These are phyloP conservation scores for Daubentonia madagascariensis DNA, from an alignment of 2,113 vertebrate genomes.

Conservation along the genomic window DNA sequence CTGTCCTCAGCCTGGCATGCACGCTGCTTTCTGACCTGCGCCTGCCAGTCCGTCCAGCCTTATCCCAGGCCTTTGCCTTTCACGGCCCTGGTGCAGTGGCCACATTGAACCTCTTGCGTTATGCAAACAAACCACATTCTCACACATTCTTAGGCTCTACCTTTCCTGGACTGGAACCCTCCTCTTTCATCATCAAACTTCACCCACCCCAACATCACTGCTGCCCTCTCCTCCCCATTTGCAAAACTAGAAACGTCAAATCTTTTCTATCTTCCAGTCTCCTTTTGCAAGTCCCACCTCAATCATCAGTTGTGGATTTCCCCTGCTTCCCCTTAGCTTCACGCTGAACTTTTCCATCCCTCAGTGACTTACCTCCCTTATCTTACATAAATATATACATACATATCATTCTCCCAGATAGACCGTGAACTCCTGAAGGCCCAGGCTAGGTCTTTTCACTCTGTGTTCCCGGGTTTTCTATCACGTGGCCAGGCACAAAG, in stretches of 20 bases:
- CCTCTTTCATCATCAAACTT: neutral
- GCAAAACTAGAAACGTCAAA: neutral
- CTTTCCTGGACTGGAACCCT: neutral
- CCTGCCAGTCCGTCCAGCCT: neutral
- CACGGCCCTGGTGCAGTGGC: rapidly evolving
- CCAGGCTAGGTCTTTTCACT: neutral
- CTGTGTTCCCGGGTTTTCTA: neutral
- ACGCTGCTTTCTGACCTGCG: neutral
- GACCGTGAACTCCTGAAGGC: neutral
- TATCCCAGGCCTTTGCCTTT: neutral
- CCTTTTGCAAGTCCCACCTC: neutral
- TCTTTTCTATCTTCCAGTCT: neutral
- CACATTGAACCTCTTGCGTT: neutral
- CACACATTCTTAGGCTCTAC: neutral
- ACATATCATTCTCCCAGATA: rapidly evolving
- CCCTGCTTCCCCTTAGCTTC: neutral
- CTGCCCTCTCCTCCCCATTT: neutral
- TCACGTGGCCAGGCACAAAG: no score
- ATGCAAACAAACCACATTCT: no score
- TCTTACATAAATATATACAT: rapidly evolving
- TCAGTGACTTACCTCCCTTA: neutral
- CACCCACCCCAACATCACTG: rapidly evolving
- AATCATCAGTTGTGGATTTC: neutral
- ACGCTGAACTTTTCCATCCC: rapidly evolving
- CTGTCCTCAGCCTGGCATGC: neutral